Percentiles rank a stretch among this genome's conserved stretches.
phyloP scores from a whole-genome alignment of 1,140 invertebrate genomes.

The Drosophila eugracilis region DNA sequence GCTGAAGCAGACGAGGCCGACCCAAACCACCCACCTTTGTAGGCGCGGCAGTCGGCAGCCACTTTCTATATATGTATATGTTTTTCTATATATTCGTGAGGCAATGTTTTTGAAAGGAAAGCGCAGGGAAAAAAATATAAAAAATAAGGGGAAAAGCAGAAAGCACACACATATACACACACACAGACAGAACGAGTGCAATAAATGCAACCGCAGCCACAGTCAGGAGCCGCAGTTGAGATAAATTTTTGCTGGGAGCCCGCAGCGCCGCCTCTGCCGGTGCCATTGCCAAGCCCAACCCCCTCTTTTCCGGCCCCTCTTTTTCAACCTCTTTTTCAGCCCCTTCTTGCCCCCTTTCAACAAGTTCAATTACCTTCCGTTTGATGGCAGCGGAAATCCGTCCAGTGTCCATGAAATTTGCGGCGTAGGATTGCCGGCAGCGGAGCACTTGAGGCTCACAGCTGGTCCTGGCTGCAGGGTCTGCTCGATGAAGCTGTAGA shows the following conservation, averaged over 20 bases:
- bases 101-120: constrained; percentile 78
- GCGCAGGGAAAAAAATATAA: constrained; percentile 51
- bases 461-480: constrained; percentile 93
- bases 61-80: constrained; percentile 66
- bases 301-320: background rate
- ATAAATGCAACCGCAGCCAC: constrained; percentile 71
- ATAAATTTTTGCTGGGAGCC: constrained; percentile 51
- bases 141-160: constrained; percentile 34
- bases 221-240: constrained; percentile 55
- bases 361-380: constrained; percentile 88
- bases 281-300: constrained; percentile 54
- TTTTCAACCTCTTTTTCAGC: background rate
- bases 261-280: constrained; percentile 53
- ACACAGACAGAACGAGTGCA: constrained; percentile 60
- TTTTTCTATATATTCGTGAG: constrained; percentile 53
- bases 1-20: constrained; percentile 66
- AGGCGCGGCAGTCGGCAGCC: constrained; percentile 66
- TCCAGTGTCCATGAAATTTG: constrained; percentile 93
- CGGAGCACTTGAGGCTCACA: constrained; percentile 93
- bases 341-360: constrained; percentile 57
- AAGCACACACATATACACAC: constrained; percentile 42
- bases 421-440: constrained; percentile 94
- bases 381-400: constrained; percentile 90
- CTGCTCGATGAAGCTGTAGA: constrained; percentile 93
- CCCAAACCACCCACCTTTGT: constrained; percentile 41